Base-by-base conservation (phyloP, 1,140 invertebrate species). In the Solen grandis region DNA sequence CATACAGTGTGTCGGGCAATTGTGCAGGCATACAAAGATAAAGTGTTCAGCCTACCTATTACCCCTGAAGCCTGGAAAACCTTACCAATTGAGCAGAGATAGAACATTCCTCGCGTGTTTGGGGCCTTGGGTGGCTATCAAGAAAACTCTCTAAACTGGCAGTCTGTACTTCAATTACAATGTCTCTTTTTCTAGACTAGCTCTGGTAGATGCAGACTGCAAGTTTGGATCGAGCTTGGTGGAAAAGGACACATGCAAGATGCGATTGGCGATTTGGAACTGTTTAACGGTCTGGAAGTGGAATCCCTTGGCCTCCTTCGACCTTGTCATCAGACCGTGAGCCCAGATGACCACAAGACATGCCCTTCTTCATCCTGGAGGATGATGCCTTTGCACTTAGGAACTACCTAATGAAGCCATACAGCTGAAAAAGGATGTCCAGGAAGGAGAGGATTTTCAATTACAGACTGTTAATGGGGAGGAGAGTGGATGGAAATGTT, bases 401-500 rank as follows among this genome's bases (percentile, higher is more conserved):
- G 25, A 35, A 22, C 14, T 35, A 84, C 33, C 22, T 88, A 5
- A 77, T 88, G 84, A 79, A 85, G 35, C 83, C 31, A 83, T 91
- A 54, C n/a, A n/a, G n/a, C n/a, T n/a, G n/a, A n/a, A n/a, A n/a
- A n/a, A n/a, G n/a, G n/a, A n/a, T n/a, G n/a, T n/a, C n/a, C 77
- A 50, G 68, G 83, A 55, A 73, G 80, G 54, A 68, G 93, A 78
- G 92, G 90, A 66, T 66, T 31, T 66, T 22, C 84, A 93, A 93
- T 83, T 93, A 93, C 80, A 81, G 92, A 76, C 82, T 93, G 13
- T 87, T 83, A 31, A 74, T 85, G 50, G 90, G 87, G 10, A 31
- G 91, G 38, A 72, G 86, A 55, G 82, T 87, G 16, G 85, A 87
- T 16, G 91, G 91, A 84, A 90, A 90, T 86, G 81, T 86, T 27